Evolutionary conservation across 1,140 invertebrate genomes (phyloP).

Genomic region (Ooceraea biroi): DNA sequence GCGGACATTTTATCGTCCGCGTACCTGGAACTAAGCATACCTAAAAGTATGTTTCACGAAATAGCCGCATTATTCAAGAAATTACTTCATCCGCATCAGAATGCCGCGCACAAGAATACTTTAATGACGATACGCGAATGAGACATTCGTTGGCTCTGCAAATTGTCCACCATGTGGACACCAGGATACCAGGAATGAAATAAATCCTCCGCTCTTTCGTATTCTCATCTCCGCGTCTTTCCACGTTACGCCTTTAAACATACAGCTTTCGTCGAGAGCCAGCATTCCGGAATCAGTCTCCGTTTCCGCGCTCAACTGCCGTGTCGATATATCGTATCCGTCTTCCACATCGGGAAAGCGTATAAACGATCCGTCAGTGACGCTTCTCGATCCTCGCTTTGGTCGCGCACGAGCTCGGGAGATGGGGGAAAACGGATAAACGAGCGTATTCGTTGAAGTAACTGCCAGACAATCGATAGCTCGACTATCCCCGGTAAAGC

Average conservation of each 20-base stretch:
- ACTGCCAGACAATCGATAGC: slow-evolving; percentile 84
- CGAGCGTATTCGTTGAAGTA: slow-evolving; percentile 80
- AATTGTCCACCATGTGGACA: no score
- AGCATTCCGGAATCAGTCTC: no score
- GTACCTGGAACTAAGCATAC: slow-evolving; percentile 52
- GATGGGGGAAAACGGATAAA: slow-evolving; percentile 74
- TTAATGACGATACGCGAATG: slow-evolving; percentile 39
- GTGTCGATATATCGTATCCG: no score
- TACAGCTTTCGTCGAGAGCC: no score
- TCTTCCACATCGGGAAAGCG: slow-evolving; percentile 17
- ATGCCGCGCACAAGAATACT: slow-evolving; percentile 44
- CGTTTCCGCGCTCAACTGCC: no score
- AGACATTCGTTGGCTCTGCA: slow-evolving; percentile 34
- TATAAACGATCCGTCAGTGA: slow-evolving; percentile 52
- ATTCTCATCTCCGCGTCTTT: no score
- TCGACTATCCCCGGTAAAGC: slow-evolving; percentile 77
- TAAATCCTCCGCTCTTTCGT: no score
- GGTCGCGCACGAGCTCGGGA: slow-evolving; percentile 25
- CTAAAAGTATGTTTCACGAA: slow-evolving; percentile 43
- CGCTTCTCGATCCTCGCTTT: slow-evolving; percentile 43
- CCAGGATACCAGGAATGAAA: no score
- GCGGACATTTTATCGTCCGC: slow-evolving; percentile 30
- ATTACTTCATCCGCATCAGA: slow-evolving; percentile 46
- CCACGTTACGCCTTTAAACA: no score
- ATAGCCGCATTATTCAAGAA: slow-evolving; percentile 56